phyloP scores from a whole-genome alignment of 2,888 invertebrate species.

The Thecophora atra region DNA sequence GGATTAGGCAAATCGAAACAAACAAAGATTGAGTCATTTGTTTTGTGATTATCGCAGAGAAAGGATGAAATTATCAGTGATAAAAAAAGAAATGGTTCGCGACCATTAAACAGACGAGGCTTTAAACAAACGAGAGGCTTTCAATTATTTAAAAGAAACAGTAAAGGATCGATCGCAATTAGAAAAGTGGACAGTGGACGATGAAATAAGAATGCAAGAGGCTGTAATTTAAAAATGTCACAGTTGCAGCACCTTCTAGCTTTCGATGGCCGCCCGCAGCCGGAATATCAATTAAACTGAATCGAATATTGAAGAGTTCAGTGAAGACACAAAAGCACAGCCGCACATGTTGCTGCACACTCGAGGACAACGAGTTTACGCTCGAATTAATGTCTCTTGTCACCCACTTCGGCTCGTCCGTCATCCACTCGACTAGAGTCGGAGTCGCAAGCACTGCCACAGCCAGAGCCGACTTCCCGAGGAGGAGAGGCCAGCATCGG shows the following conservation, averaged over 20 bases:
- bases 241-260: too few relatives aligned
- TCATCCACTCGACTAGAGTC: constrained; percentile 1
- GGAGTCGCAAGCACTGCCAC: background rate
- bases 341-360: background rate
- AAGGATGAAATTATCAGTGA: constrained; percentile 28
- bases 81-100: too few relatives aligned
- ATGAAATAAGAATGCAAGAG: too few relatives aligned
- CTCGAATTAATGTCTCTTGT: background rate
- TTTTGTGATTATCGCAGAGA: constrained; percentile 33
- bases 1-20: background rate
- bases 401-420: constrained; percentile 1
- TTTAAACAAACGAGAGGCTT: too few relatives aligned
- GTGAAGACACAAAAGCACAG: background rate
- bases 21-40: constrained; percentile 36
- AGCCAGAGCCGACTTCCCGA: background rate
- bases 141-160: too few relatives aligned
- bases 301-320: background rate
- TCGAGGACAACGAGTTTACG: background rate
- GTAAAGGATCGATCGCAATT: too few relatives aligned
- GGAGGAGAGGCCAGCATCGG: background rate
- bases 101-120: too few relatives aligned
- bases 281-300: background rate
- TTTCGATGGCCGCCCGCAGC: too few relatives aligned
- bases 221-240: too few relatives aligned
- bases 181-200: too few relatives aligned